Evolutionary conservation across 2,888 invertebrate genomes (phyloP).

Genomic region (Yponomeuta sedellus): DNA sequence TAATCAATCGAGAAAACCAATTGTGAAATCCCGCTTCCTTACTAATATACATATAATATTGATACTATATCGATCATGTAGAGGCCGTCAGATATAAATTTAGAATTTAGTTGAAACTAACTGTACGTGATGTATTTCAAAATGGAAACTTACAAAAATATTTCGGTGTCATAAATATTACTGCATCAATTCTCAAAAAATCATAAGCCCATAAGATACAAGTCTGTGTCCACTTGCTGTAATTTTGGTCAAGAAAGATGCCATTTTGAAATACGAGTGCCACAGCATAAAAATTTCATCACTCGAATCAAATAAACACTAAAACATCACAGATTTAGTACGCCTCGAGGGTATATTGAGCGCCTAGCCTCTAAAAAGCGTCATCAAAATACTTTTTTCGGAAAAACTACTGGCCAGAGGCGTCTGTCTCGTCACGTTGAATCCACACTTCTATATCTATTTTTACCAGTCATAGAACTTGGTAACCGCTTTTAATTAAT

Average conservation of each 20-base stretch:
- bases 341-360: slow-evolving; percentile 14
- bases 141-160: neutral
- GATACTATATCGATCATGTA: neutral
- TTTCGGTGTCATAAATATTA: neutral
- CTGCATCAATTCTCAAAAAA: neutral
- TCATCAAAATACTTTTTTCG: neutral
- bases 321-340: slow-evolving; percentile 16
- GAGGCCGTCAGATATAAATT: slow-evolving; percentile 6
- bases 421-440: neutral
- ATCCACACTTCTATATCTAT: no score
- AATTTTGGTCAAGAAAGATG: neutral
- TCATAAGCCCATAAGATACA: neutral
- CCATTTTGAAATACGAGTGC: slow-evolving; percentile 1
- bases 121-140: neutral
- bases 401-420: neutral
- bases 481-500: no score
- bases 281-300: slow-evolving; percentile 4
- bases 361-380: slow-evolving; percentile 8
- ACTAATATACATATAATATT: slow-evolving; percentile 9
- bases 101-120: neutral
- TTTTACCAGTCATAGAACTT: no score
- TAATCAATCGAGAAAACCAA: neutral
- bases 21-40: slow-evolving; percentile 3
- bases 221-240: neutral
- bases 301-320: slow-evolving; percentile 2